Evolutionary conservation across 2,113 vertebrate species (phyloP).

Genomic region (Percopsis transmontana): DNA sequence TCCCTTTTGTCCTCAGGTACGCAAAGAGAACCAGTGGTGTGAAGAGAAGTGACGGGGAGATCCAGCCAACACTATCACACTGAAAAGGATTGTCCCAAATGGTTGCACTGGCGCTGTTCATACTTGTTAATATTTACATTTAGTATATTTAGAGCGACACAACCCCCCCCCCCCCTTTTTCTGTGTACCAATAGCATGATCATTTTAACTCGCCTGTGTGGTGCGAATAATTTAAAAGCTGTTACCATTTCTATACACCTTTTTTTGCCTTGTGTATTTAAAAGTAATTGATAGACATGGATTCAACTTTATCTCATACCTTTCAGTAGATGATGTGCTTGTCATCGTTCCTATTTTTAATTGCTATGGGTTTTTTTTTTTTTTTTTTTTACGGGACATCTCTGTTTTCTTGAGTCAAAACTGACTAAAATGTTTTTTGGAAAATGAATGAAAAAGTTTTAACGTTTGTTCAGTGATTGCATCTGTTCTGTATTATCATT

Average conservation of each 20-base stretch:
- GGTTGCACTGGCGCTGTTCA: conserved; percentile 99
- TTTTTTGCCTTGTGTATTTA: conserved; percentile 66
- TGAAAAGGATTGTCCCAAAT: conserved; percentile 86
- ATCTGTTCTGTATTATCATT: conserved; percentile 56
- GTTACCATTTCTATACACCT: conserved; percentile 43
- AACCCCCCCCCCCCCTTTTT: background rate
- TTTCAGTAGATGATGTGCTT: conserved; percentile 8
- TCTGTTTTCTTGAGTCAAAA: conserved; percentile 61
- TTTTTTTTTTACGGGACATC: conserved; percentile 71
- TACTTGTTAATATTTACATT: conserved; percentile 93
- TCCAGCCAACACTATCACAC: conserved; percentile 82
- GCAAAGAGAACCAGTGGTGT: conserved; percentile 99
- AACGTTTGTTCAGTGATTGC: conserved; percentile 79
- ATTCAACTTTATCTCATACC: conserved; percentile 10
- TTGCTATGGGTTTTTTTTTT: conserved; percentile 28
- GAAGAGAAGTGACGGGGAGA: conserved; percentile 93
- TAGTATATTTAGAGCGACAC: conserved; percentile 84
- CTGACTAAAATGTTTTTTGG: conserved; percentile 59
- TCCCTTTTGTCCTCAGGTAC: conserved; percentile 82
- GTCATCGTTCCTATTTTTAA: conserved; percentile 25
- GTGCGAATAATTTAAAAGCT: conserved; percentile 67
- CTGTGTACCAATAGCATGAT: conserved; percentile 82
- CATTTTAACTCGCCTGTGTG: conserved; percentile 81
- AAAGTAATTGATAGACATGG: conserved; percentile 54
- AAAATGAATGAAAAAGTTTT: conserved; percentile 59